Conservation (phyloP, 2,113 vertebrate genomes). For the Boleophthalmus pectinirostris region DNA sequence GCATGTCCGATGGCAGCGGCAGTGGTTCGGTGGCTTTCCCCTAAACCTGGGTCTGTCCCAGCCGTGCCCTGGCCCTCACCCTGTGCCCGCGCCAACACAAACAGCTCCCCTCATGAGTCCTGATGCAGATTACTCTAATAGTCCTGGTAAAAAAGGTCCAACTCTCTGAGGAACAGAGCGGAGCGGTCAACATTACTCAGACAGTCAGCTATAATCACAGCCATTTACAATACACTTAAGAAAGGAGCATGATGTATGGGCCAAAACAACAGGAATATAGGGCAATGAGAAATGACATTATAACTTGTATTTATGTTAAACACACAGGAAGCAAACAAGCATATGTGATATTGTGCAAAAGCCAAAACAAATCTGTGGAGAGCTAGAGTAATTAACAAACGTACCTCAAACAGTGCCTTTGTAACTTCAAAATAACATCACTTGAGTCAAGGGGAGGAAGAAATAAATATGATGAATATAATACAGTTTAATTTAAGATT, state of each 20-base stretch:
- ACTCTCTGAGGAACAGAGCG: conserved; percentile 24
- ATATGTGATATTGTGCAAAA: background rate
- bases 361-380: too few relatives aligned
- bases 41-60: conserved; percentile 13
- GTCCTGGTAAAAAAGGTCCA: conserved; percentile 21
- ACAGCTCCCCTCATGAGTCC: conserved; percentile 40
- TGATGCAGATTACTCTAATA: conserved; percentile 50
- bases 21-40: background rate
- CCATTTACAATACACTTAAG: conserved; percentile 6
- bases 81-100: conserved; percentile 45
- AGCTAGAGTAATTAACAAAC: too few relatives aligned
- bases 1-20: background rate
- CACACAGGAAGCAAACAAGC: background rate
- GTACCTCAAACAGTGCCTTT: too few relatives aligned
- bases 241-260: background rate
- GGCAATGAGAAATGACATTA: background rate
- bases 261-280: background rate
- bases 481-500: too few relatives aligned
- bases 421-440: too few relatives aligned
- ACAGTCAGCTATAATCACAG: conserved; percentile 37
- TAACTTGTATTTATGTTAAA: background rate
- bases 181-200: conserved; percentile 32
- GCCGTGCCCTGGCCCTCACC: conserved; percentile 17
- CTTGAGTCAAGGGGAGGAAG: too few relatives aligned
- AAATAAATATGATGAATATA: too few relatives aligned